phyloP scores from a whole-genome alignment of 1,140 invertebrate species.

The Stegodyphus mimosarum region DNA sequence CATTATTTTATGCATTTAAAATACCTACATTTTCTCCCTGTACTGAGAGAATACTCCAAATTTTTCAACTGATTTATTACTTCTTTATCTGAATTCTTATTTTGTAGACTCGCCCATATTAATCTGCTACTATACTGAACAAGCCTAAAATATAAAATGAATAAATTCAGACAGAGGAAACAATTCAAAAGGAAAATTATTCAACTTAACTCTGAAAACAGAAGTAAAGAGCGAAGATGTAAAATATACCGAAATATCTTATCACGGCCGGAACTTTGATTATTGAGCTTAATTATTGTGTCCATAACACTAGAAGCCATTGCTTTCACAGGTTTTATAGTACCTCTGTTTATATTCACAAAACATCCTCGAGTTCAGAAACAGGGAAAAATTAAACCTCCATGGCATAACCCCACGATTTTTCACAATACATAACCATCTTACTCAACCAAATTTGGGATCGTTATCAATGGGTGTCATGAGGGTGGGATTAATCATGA shows the following conservation, averaged over 20 bases:
- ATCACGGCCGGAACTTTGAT: slow-evolving; percentile 59
- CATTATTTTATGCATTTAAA: too few relatives aligned
- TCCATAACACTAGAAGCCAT: slow-evolving; percentile 42
- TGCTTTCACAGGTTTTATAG: too few relatives aligned
- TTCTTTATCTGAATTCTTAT: slow-evolving; percentile 69
- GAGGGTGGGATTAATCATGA: too few relatives aligned
- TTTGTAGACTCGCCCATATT: slow-evolving; percentile 75
- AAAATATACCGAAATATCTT: slow-evolving; percentile 60
- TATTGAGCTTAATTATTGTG: slow-evolving; percentile 55
- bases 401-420: too few relatives aligned
- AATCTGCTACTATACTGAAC: slow-evolving; percentile 78
- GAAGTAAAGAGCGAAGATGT: not conserved
- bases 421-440: too few relatives aligned
- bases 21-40: slow-evolving; percentile 77
- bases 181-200: not conserved
- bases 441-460: too few relatives aligned
- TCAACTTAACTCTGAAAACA: too few relatives aligned
- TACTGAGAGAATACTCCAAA: slow-evolving; percentile 77
- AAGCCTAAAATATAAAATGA: slow-evolving; percentile 70
- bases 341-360: too few relatives aligned
- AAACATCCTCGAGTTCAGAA: too few relatives aligned
- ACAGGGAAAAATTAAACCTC: too few relatives aligned
- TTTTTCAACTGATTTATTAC: slow-evolving; percentile 75
- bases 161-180: not conserved
- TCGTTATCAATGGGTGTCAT: too few relatives aligned